Evolutionary conservation across 2,888 invertebrate genomes (phyloP), one percentile per base, ranked within the genome.

Genomic region (Campoplex nolae): DNA sequence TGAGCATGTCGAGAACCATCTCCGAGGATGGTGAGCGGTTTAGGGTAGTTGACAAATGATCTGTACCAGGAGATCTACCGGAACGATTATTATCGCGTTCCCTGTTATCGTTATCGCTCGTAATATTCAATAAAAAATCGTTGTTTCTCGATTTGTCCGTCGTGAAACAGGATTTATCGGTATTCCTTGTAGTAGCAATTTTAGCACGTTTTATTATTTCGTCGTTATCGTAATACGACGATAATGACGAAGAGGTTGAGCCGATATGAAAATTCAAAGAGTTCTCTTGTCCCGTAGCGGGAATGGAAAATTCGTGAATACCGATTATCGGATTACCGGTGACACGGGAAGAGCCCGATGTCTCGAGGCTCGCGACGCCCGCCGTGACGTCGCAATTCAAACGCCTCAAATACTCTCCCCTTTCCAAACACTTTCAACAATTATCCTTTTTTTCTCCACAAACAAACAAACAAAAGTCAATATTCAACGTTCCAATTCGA

Each of bases 1-100:
- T 96, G 93, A 96, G 95, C 96, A 97, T 97, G 95, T 97, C 97
- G 93, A 97, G 96, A 95, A 97, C 97, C 97, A 97, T 97, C 95
- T 95, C 95, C 94, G 96, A 96, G 95, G 95, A 95, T 91, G 94
- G 95, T 94, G 81, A 58, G 23, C 68, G 75, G 32, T 84, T 84
- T 58, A 70, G 58, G 62, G 74, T 77, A 45, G 77, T 84, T 67
- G 42, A 67, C 28, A 16, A 62, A 83, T 65, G 68, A n/a, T 70
- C 51, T 8, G 73, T 76, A 67, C n/a, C 35, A 38, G 84, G 32
- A 45, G 13, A 48, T 74, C 58, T 77, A 1, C 74, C 68, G n/a
- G 13, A 45, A 13, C 45, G 45, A 45, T 45, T 45, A 45, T 11
- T 45, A 45, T 45, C 45, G 11, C 45, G 45, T 11, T 45, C 11